Evolutionary conservation across 2,888 invertebrate species (phyloP).

Genomic region (Bedellia somnulentella): DNA sequence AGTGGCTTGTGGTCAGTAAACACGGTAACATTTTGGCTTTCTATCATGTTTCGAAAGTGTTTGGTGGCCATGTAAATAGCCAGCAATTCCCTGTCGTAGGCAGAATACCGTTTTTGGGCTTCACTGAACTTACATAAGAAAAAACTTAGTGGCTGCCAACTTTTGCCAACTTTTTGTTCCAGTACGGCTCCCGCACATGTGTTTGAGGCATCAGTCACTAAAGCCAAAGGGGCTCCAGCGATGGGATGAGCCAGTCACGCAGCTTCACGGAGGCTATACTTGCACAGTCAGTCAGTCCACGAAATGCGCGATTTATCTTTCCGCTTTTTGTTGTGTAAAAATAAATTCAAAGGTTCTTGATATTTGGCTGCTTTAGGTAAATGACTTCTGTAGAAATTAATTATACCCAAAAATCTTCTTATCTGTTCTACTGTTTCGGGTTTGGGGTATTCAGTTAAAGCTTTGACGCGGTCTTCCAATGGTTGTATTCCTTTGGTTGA

Average conservation of each 20-base stretch:
- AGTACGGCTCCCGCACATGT: background rate
- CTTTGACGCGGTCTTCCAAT: slow-evolving; percentile 1
- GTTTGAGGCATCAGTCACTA: background rate
- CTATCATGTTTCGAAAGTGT: slow-evolving; percentile 11
- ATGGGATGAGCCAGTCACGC: background rate
- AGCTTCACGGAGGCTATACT: background rate
- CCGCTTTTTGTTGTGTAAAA: background rate
- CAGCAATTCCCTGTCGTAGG: background rate
- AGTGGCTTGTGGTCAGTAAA: no score
- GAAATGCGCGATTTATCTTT: background rate
- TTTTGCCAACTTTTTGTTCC: background rate
- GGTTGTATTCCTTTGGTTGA: slow-evolving; percentile 4
- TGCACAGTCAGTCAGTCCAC: no score
- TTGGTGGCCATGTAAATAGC: slow-evolving; percentile 9
- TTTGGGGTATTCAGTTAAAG: slow-evolving; percentile 2
- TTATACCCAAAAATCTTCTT: slow-evolving; percentile 7
- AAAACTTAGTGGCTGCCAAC: background rate
- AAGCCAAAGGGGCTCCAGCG: background rate
- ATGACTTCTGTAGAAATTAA: background rate
- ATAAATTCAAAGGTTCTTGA: background rate
- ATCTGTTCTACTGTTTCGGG: slow-evolving; percentile 3
- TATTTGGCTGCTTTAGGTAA: background rate
- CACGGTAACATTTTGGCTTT: slow-evolving; percentile 10
- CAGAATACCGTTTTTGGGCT: background rate
- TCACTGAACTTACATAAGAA: slow-evolving; percentile 3